These are phyloP conservation scores for Drosophila truncata DNA, from an alignment of 1,140 invertebrate genomes.

Conservation along the genomic window DNA sequence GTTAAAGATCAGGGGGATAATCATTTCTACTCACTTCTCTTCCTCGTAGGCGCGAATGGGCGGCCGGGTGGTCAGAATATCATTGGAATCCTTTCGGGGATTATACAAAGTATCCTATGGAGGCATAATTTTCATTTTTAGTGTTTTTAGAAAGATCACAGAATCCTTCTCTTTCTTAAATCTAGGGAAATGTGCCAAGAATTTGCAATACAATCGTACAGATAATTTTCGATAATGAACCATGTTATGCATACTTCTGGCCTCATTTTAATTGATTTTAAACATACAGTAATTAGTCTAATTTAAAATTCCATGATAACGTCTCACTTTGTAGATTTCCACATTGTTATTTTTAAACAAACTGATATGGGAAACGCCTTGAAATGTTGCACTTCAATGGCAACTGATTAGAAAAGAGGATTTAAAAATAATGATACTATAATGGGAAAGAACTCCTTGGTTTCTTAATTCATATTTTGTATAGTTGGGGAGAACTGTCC, in stretches of 20 bases:
- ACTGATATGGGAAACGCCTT: not conserved
- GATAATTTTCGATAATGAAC: not conserved
- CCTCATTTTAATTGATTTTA: not conserved
- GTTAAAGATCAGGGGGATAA: not conserved
- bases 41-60: slow-evolving; percentile 80
- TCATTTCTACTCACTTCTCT: slow-evolving; percentile 50
- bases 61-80: slow-evolving; percentile 67
- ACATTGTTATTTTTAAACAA: not conserved
- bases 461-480: not conserved
- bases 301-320: not conserved
- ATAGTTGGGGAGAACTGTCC: not conserved
- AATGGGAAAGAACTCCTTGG: not conserved
- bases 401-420: not conserved
- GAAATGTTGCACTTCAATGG: not conserved
- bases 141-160: too few species aligned
- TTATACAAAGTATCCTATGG: slow-evolving; percentile 77
- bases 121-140: too few species aligned
- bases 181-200: too few species aligned
- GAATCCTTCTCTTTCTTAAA: not conserved
- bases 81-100: slow-evolving; percentile 79
- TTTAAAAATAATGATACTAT: not conserved
- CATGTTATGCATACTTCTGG: not conserved
- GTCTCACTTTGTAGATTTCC: not conserved
- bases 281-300: not conserved
- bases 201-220: not conserved